Percentiles rank a stretch among this genome's conserved stretches.
Conservation (phyloP, 2,888 invertebrate species). For the Quadroppia sp. region DNA sequence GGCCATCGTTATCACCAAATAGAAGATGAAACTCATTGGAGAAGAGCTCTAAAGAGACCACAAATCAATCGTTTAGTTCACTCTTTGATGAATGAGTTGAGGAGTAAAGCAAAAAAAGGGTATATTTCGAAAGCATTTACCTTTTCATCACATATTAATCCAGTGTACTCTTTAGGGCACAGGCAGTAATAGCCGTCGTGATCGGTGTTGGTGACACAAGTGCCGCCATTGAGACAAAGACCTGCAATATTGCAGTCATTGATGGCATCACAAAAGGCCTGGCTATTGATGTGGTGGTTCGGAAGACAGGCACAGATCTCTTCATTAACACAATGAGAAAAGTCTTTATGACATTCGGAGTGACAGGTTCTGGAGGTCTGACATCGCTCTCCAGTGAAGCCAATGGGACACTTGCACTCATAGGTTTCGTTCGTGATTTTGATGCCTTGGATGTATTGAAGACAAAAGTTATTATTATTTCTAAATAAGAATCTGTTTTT, state of each 20-base stretch:
- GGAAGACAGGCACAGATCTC: constrained; percentile 42
- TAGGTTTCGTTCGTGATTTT: constrained; percentile 44
- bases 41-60: neutral
- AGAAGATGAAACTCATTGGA: constrained; percentile 26
- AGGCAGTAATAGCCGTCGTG: constrained; percentile 56
- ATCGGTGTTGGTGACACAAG: constrained; percentile 58
- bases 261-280: constrained; percentile 40
- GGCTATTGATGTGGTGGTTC: constrained; percentile 21
- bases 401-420: constrained; percentile 44
- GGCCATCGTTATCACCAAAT: constrained; percentile 36
- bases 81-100: neutral
- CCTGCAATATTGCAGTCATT: constrained; percentile 32
- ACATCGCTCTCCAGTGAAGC: constrained; percentile 42
- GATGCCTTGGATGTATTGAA: constrained; percentile 14
- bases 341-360: constrained; percentile 35
- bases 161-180: constrained; percentile 50
- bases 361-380: constrained; percentile 41
- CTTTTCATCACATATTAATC: constrained; percentile 48
- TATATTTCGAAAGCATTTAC: constrained; percentile 35
- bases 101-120: neutral
- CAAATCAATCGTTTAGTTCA: neutral
- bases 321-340: constrained; percentile 36
- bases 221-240: constrained; percentile 57
- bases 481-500: no score
- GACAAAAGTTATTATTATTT: no score